These are phyloP conservation scores for Lineus longissimus DNA, from an alignment of 1,140 invertebrate genomes.

Conservation along the genomic window DNA sequence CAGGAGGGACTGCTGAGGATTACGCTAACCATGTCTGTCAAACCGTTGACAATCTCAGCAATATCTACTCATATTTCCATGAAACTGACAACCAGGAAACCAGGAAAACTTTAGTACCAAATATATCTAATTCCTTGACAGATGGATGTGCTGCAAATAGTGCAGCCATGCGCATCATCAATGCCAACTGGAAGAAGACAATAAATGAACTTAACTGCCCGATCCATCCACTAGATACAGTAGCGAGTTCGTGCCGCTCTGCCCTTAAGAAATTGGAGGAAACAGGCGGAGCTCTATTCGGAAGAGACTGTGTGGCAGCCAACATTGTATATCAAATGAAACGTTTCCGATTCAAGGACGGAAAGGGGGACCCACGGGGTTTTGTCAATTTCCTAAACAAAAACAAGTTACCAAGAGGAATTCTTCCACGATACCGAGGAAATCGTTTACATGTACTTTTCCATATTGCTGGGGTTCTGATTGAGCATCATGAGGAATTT, in stretches of 20 bases:
- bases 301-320: constrained; percentile 9
- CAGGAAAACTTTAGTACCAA: constrained; percentile 6
- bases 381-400: too few relatives aligned
- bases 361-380: not conserved
- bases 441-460: too few relatives aligned
- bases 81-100: not conserved
- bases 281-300: not conserved
- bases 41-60: constrained; percentile 5
- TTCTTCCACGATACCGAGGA: too few relatives aligned
- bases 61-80: constrained; percentile 8
- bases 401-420: too few relatives aligned
- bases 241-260: constrained; percentile 3
- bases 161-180: not conserved
- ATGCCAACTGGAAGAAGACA: not conserved
- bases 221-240: constrained; percentile 10
- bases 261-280: constrained; percentile 4
- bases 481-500: constrained; percentile 1
- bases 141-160: constrained; percentile 10
- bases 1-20: too few relatives aligned
- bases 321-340: constrained; percentile 17
- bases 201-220: constrained; percentile 16
- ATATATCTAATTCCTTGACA: constrained; percentile 13
- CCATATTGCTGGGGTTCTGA: too few relatives aligned
- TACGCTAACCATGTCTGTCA: too few relatives aligned
- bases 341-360: constrained; percentile 3